These are phyloP conservation scores for Tetanocera ferruginea DNA, from an alignment of 2,888 invertebrate genomes.

Conservation along the genomic window DNA sequence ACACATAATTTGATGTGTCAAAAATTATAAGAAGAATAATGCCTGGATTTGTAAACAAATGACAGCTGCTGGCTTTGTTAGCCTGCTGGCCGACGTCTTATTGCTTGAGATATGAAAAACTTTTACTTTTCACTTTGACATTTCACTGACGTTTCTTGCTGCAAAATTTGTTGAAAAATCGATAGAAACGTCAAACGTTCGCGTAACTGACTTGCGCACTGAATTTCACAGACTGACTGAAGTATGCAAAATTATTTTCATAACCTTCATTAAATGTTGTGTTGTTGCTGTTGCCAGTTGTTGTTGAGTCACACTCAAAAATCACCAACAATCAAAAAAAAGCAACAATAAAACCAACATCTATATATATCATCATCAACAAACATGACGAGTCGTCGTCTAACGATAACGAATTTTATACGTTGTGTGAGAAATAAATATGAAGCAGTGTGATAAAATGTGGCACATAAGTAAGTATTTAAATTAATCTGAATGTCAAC, in stretches of 20 bases:
- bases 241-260: neutral
- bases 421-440: no score
- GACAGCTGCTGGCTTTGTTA: slow-evolving; percentile 3
- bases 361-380: slow-evolving; percentile 3
- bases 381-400: neutral
- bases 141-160: neutral
- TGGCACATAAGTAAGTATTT: no score
- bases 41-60: slow-evolving; percentile 9
- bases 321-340: neutral
- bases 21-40: neutral
- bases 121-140: neutral
- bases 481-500: no score
- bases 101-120: neutral
- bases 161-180: slow-evolving; percentile 9
- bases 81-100: neutral
- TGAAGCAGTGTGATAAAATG: no score
- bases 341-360: neutral
- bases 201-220: slow-evolving; percentile 17
- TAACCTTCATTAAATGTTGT: neutral
- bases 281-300: neutral
- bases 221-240: neutral
- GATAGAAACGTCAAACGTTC: slow-evolving; percentile 1
- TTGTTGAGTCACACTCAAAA: slow-evolving; percentile 11
- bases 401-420: no score
- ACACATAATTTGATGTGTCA: neutral